Conservation (phyloP, 2,113 vertebrate genomes). For the Nibea albiflora region DNA sequence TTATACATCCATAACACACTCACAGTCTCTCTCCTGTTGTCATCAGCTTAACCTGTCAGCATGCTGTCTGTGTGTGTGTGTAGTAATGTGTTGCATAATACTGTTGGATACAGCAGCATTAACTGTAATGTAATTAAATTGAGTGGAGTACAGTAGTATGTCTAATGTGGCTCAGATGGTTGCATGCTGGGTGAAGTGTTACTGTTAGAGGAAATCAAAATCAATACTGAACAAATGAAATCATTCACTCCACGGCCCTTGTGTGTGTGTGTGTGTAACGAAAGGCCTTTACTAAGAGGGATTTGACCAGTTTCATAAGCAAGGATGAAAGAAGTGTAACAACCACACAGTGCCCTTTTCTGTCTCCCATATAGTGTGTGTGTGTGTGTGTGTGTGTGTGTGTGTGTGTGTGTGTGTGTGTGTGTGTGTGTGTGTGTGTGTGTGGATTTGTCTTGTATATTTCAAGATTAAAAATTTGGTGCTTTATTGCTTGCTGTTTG, state of each 20-base stretch:
- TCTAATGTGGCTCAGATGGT: conserved; percentile 15
- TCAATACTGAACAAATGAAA: conserved; percentile 7
- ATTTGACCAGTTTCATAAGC: conserved; percentile 68
- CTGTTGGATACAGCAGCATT: conserved; percentile 26
- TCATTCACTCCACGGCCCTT: neutral
- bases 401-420: neutral
- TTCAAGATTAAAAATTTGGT: conserved; percentile 20
- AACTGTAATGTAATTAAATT: conserved; percentile 42
- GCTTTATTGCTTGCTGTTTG: conserved; percentile 9
- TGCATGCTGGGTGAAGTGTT: neutral
- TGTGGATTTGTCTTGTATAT: neutral
- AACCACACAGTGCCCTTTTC: conserved; percentile 11
- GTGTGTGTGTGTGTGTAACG: conserved; percentile 19
- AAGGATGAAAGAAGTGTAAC: conserved; percentile 55
- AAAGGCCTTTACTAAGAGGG: conserved; percentile 52
- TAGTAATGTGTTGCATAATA: conserved; percentile 44
- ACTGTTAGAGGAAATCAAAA: conserved; percentile 26
- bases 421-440: no score
- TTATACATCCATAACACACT: conserved; percentile 53
- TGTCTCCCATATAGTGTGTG: neutral
- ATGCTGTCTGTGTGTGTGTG: conserved; percentile 10
- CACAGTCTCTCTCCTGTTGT: conserved; percentile 49
- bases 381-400: no score
- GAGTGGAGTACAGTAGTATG: conserved; percentile 21
- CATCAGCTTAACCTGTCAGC: conserved; percentile 67